Conservation (phyloP, 2,113 vertebrate species). For the Hypocryptadius cinnamomeus region DNA sequence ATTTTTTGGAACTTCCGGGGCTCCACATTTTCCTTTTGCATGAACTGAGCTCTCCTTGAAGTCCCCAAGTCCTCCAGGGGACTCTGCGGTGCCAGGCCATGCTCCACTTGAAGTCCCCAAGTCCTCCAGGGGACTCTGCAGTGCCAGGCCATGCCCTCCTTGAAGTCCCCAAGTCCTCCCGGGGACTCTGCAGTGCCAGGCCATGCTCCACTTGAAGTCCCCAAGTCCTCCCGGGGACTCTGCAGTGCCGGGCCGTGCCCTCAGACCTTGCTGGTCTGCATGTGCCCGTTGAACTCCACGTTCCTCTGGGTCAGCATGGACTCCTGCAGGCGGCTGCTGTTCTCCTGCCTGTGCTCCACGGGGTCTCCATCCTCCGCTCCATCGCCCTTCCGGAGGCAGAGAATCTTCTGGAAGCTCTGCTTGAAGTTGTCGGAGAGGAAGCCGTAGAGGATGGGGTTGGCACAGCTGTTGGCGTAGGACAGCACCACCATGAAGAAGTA, state of each 20-base stretch:
- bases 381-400: constrained; percentile 76
- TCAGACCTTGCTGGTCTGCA: constrained; percentile 83
- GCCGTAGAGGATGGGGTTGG: constrained; percentile 90
- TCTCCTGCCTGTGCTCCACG: constrained; percentile 75
- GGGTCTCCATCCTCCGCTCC: constrained; percentile 77
- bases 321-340: constrained; percentile 76
- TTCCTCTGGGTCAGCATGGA: constrained; percentile 65
- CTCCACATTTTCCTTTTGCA: not conserved
- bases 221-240: not conserved
- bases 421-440: constrained; percentile 95
- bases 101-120: not conserved
- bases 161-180: not conserved
- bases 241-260: not conserved
- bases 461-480: constrained; percentile 93
- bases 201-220: accelerated
- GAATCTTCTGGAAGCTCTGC: constrained; percentile 87
- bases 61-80: not conserved
- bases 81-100: not conserved
- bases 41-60: not conserved
- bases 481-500: constrained; percentile 90
- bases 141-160: not conserved
- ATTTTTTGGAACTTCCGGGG: not conserved
- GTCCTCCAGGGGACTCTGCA: not conserved
- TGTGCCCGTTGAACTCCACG: constrained; percentile 70
- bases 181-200: no score